These are phyloP conservation scores for Nansenia antarctica DNA, from an alignment of 2,113 vertebrate genomes.

Conservation along the genomic window DNA sequence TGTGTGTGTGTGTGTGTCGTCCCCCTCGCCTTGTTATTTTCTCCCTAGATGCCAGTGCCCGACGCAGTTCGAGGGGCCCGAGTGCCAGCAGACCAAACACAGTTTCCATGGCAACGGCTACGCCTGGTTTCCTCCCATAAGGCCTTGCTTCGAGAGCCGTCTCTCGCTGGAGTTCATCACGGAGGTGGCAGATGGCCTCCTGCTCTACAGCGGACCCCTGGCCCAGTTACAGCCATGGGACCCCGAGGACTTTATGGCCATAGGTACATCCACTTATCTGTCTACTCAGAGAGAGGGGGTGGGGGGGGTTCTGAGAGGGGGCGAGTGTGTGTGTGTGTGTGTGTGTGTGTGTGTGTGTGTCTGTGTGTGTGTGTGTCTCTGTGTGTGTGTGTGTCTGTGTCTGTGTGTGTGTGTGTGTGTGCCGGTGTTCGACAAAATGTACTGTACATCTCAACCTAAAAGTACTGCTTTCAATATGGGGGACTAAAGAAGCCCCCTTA, in stretches of 20 bases:
- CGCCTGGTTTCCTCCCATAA: conserved; percentile 87
- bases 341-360: conserved; percentile 10
- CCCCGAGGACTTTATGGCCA: conserved; percentile 84
- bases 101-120: conserved; percentile 90
- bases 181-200: conserved; percentile 80
- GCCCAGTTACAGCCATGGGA: conserved; percentile 80
- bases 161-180: conserved; percentile 90
- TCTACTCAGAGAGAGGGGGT: not conserved
- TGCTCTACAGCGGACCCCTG: conserved; percentile 85
- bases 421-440: too few species aligned
- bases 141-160: conserved; percentile 84
- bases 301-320: not conserved
- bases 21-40: conserved; percentile 19
- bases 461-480: too few species aligned
- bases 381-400: conserved; percentile 10
- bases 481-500: too few species aligned
- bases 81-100: conserved; percentile 89
- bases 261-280: conserved; percentile 75
- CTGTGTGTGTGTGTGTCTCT: conserved; percentile 25
- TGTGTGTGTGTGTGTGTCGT: too few species aligned
- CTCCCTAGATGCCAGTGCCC: conserved; percentile 84
- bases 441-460: too few species aligned
- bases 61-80: conserved; percentile 82
- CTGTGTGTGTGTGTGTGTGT: conserved; percentile 7
- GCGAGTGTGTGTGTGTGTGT: conserved; percentile 13